Percentiles rank a stretch among this genome's conserved stretches.
phyloP scores from a whole-genome alignment of 2,797 vertebrate species.

The Lutjanus campechanus region DNA sequence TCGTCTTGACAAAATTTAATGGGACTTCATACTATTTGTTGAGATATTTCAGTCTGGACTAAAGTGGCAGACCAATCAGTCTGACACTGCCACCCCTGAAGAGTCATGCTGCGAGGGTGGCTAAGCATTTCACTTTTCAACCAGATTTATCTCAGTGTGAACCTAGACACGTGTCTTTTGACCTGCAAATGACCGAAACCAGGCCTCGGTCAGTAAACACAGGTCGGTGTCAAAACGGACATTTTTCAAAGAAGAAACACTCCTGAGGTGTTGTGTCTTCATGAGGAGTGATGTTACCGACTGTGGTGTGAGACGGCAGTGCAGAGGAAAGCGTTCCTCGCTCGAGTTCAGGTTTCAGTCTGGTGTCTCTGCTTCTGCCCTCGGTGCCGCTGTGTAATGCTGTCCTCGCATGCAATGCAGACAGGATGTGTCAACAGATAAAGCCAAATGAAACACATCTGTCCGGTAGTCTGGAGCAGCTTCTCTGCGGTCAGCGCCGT shows the following conservation, averaged over 20 bases:
- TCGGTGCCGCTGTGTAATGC: slow-evolving; percentile 37
- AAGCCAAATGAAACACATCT: slow-evolving; percentile 75
- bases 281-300: not conserved
- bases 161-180: not conserved
- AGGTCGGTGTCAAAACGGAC: not conserved
- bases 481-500: slow-evolving; percentile 35
- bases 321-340: slow-evolving; percentile 3
- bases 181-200: not conserved
- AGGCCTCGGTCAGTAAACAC: not conserved
- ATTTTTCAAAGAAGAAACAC: not conserved
- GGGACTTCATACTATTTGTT: too few species aligned
- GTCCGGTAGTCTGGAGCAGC: slow-evolving; percentile 55
- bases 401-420: slow-evolving; percentile 60
- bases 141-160: not conserved
- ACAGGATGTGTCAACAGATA: slow-evolving; percentile 74
- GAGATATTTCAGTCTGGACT: too few species aligned
- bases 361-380: slow-evolving; percentile 38
- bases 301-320: slow-evolving; percentile 2
- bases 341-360: slow-evolving; percentile 55
- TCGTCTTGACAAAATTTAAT: too few species aligned
- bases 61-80: not conserved
- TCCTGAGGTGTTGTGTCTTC: slow-evolving; percentile 2
- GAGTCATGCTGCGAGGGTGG: not conserved
- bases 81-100: not conserved
- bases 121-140: not conserved